Evolutionary conservation across 2,888 invertebrate genomes (phyloP), one percentile per base, ranked within the genome.

Genomic region (Temnothorax rugatulus): DNA sequence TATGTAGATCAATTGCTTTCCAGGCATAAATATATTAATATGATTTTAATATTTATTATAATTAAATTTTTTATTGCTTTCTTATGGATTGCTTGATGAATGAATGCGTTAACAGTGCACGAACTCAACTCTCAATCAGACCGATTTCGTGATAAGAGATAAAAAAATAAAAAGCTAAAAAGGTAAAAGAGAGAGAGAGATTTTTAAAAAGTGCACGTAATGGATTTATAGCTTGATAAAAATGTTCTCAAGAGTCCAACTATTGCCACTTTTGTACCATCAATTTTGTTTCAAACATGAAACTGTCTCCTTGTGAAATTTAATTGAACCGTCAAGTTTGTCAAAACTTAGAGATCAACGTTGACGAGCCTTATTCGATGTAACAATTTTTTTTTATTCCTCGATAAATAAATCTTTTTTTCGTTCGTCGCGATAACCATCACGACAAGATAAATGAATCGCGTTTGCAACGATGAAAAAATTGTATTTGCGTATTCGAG

Each of bases 321-420:
- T 3, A 41, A 68, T 85, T 47, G 77, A 74, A 69, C 44, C 64
- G 38, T 79, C 34, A 25, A 73, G 21, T 38, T 52, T 63, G 41
- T 52, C 44, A 57, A 75, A 54, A 64, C 18, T 66, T 75, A 29
- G 13, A 74, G 13, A 84, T 77, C 69, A 82, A 83, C 79, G 81
- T 86, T 54, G 59, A 68, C 64, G 34, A 25, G 44, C 38, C 34
- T 86, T 29, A 68, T 47, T 25, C 81, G 47, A 85, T 82, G 85
- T 85, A 86, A 88, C 73, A 82, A 88, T 84, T 88, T 82, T 83
- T 83, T 59, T 63, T 52, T 57, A 75, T 63, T 44, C 54, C 52
- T 74, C 50, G 34, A 76, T 88, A 85, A 88, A 87, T 88, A 86
- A 82, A 85, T 85, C 75, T 84, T 81, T 64, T 57, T 69, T 52